Base-by-base conservation (phyloP, 1,140 invertebrate genomes). In the Drosophila pallidifrons region DNA sequence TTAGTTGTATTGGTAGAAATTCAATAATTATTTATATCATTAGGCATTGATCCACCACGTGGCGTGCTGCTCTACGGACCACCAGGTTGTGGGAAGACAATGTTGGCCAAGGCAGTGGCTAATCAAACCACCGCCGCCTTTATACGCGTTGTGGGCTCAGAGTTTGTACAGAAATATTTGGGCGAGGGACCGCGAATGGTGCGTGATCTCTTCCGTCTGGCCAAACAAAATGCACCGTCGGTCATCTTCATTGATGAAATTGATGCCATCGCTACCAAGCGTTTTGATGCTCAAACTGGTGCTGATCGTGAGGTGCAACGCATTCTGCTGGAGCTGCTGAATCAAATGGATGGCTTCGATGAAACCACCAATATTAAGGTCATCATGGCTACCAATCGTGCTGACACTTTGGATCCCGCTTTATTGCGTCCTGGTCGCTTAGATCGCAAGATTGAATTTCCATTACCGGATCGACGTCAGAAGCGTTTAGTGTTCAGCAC, bases 271-370 rank as follows among this genome's bases (percentile, higher is more conserved):
- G 99, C 98, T 10, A 99, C 98, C 0, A 99, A 99, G 93, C 95
- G 99, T 93, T 99, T 99, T 94, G 98, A 99, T 94, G 98, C 98
- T 10, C 98, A 99, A 94, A 99, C 98, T 81, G 98, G 98, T 83
- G 99, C 99, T 54, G 99, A 99, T 94, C 95, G 99, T 80, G 99
- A 99, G 93, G 99, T 99, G 0, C 99, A 99, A 93, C 95, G 99
- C 93, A 99, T 99, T 93, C 93, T 99, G 4, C 93, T 99, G 5
- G 99, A 99, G 92, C 94, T 99, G 4, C 94, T 99, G 0, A 99
- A 99, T 94, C 99, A 99, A 94, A 99, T 99, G 99, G 99, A 99
- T 94, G 99, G 99, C 32, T 99, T 99, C 93, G 99, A 99, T 94
- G 99, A 99, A 93, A 99, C 98, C 1, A 99, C 99, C 13, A 99